phyloP scores from a whole-genome alignment of 1,140 invertebrate species.

The Monomorium pharaonis region DNA sequence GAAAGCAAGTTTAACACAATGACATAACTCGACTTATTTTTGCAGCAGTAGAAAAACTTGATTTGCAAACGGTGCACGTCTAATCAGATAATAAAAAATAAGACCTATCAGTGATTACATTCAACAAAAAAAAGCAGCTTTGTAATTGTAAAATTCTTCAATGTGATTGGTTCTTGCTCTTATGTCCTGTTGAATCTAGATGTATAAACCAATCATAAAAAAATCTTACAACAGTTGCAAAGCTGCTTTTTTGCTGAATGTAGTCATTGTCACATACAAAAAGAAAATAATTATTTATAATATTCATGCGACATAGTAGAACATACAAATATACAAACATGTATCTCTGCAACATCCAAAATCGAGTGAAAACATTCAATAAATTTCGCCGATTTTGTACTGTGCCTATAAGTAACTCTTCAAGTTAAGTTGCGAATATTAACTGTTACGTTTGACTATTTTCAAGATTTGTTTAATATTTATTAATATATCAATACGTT shows the following conservation, averaged over 20 bases:
- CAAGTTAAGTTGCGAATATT: constrained; percentile 40
- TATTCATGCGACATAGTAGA: neutral
- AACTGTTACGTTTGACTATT: constrained; percentile 61
- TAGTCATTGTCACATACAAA: no score
- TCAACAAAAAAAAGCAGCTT: no score
- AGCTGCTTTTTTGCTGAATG: no score
- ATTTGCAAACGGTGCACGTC: constrained; percentile 72
- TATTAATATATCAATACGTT: constrained; percentile 42
- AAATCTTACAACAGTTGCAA: no score
- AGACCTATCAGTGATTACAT: neutral
- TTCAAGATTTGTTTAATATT: constrained; percentile 54
- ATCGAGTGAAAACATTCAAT: neutral
- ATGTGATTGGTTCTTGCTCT: no score
- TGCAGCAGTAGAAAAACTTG: constrained; percentile 42
- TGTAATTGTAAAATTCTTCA: no score
- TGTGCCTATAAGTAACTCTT: neutral
- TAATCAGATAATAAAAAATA: constrained; percentile 74
- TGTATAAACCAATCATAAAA: no score
- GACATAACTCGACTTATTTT: constrained; percentile 12
- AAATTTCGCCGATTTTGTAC: constrained; percentile 32
- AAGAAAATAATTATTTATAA: neutral
- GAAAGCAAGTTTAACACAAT: constrained; percentile 13
- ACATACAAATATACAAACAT: neutral
- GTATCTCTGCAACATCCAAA: neutral
- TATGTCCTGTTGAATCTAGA: no score